Percentiles rank a stretch among this genome's conserved stretches.
Conservation (phyloP, 2,113 vertebrate species). For the Macaca fascicularis region T2T-MFA8v1.1 NC_088377.1:89102001-89102500, state of each 20-base stretch:
- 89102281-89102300: background rate
- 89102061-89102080: background rate
- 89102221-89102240: background rate
- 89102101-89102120: background rate
- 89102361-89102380: background rate
- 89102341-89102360: background rate
- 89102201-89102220: background rate
- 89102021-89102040: background rate
- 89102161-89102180: background rate
- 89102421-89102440: background rate
- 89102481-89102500: background rate
- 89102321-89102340: background rate
- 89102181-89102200: background rate
- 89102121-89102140: background rate
- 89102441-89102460: background rate
- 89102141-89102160: background rate
- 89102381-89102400: background rate
- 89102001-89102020: background rate
- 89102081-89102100: background rate
- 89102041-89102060: background rate
- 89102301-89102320: background rate
- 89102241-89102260: background rate
- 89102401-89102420: background rate
- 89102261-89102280: background rate
- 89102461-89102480: background rate